Evolutionary conservation across 2,888 invertebrate genomes (phyloP).

Genomic region (Coleophora flavipennella): DNA sequence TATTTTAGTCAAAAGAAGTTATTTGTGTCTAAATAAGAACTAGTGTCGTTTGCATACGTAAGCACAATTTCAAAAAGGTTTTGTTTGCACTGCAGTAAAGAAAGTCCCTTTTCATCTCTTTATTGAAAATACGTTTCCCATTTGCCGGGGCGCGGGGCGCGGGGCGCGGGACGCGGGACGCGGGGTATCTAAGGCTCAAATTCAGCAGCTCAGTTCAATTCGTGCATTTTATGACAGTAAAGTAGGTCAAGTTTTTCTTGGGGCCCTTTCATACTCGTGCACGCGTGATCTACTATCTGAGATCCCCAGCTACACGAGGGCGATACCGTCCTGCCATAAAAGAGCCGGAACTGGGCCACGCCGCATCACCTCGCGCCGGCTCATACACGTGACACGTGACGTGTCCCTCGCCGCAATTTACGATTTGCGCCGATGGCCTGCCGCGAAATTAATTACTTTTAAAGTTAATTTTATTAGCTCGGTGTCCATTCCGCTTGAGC

Average conservation of each 20-base stretch:
- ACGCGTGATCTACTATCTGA: slow-evolving; percentile 61
- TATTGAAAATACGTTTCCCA: too few species aligned
- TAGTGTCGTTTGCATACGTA: too few species aligned
- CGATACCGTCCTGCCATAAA: slow-evolving; percentile 65
- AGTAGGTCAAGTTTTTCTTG: slow-evolving; percentile 54
- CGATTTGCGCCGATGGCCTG: slow-evolving; percentile 27
- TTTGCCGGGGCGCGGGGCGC: too few species aligned
- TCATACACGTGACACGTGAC: slow-evolving; percentile 55
- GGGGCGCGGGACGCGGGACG: too few species aligned
- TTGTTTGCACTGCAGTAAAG: too few species aligned
- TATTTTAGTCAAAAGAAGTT: too few species aligned
- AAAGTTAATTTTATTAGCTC: slow-evolving; percentile 20
- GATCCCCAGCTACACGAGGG: slow-evolving; percentile 54
- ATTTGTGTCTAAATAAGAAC: too few species aligned
- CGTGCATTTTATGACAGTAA: slow-evolving; percentile 34
- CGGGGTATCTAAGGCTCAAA: slow-evolving; percentile 6
- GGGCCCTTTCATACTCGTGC: slow-evolving; percentile 42
- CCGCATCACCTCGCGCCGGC: slow-evolving; percentile 51
- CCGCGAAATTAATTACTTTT: slow-evolving; percentile 28
- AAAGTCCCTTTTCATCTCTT: too few species aligned
- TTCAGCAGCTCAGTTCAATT: slow-evolving; percentile 27
- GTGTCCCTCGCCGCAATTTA: slow-evolving; percentile 59
- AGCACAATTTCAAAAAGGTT: too few species aligned
- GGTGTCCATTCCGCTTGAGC: slow-evolving; percentile 11
- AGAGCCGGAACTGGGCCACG: slow-evolving; percentile 55